phyloP scores from a whole-genome alignment of 2,888 invertebrate genomes.

The Chrysodeixis includens region DNA sequence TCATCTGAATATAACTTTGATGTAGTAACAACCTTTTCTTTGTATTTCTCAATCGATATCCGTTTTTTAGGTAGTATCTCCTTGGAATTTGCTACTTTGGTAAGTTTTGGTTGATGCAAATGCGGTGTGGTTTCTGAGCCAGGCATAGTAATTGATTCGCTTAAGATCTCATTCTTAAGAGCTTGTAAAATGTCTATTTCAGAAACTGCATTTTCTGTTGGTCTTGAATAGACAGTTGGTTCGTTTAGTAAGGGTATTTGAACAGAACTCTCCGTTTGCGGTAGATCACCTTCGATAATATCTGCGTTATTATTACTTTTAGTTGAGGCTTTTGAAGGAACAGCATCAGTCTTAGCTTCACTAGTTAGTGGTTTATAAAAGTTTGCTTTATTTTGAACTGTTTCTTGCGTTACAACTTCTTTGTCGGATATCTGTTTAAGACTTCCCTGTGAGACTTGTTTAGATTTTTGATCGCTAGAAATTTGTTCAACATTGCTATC shows the following conservation, averaged over 20 bases:
- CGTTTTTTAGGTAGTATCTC: conserved; percentile 79
- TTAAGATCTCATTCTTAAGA: conserved; percentile 84
- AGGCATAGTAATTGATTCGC: conserved; percentile 73
- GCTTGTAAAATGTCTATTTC: conserved; percentile 86
- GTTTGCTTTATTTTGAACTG: conserved; percentile 66
- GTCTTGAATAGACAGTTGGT: conserved; percentile 58
- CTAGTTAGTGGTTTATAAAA: conserved; percentile 72
- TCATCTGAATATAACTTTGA: conserved; percentile 50
- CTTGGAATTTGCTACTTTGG: conserved; percentile 77
- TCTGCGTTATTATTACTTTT: conserved; percentile 18
- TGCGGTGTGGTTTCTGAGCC: conserved; percentile 74
- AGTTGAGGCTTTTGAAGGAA: conserved; percentile 18
- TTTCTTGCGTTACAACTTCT: conserved; percentile 15
- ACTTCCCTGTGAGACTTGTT: not conserved
- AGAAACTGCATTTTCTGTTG: conserved; percentile 71
- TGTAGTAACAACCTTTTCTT: conserved; percentile 72
- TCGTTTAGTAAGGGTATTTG: conserved; percentile 80
- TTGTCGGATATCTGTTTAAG: conserved; percentile 1
- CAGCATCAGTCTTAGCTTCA: conserved; percentile 10
- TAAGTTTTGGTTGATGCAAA: conserved; percentile 82
- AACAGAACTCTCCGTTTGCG: conserved; percentile 49
- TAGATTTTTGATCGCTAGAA: not conserved
- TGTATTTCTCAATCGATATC: conserved; percentile 86
- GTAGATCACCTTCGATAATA: conserved; percentile 44
- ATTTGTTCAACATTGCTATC: not conserved